Base-by-base conservation (phyloP, 2,888 invertebrate species). In the Desoria tigrina region DNA sequence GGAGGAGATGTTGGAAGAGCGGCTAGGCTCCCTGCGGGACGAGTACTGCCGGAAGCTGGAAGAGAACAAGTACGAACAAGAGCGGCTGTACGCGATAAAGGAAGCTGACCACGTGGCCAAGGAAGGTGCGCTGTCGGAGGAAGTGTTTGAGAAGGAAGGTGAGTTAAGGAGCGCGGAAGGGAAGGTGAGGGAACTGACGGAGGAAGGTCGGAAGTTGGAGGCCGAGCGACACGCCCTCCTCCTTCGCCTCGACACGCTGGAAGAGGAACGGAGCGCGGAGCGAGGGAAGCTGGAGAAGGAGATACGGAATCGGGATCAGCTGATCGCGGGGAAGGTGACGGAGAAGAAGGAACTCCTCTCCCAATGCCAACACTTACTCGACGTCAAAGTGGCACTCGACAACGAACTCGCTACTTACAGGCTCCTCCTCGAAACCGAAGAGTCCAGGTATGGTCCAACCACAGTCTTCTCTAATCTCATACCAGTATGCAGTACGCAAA, bases 221-320 rank as follows among this genome's bases (percentile, higher is more conserved):
- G 23, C 53, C 24, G 53, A 53, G 24, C 53, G 53, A 24, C 53
- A 53, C 53, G 53, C 53, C 53, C 53, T 53, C n/a, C 26, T 53
- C 21, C 16, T 53, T 9, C 53, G 27, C 23, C 53, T 53, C 4
- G 53, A 53, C 26, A 27, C 23, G 9, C n/a, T 53, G 53, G 53
- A 53, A 53, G 23, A 24, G 18, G 53, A 53, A n/a, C 21, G 26
- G 6, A 53, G 27, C 9, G 53, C 53, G 24, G 53, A 53, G n/a
- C 4, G 26, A 7, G 53, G 26, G 4, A 18, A 24, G 27, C 24
- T 53, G 4, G 23, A 53, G 26, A 27, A 14, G 23, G 53, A 53
- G 27, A 53, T 53, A 16, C 16, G 11, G 24, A 24, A 53, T 6
- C 14, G 53, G n/a, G 53, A 53, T 23, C 23, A 9, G 3, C n/a